phyloP scores from a whole-genome alignment of 2,797 vertebrate genomes.

The Poeciliopsis paucimaculata region DNA sequence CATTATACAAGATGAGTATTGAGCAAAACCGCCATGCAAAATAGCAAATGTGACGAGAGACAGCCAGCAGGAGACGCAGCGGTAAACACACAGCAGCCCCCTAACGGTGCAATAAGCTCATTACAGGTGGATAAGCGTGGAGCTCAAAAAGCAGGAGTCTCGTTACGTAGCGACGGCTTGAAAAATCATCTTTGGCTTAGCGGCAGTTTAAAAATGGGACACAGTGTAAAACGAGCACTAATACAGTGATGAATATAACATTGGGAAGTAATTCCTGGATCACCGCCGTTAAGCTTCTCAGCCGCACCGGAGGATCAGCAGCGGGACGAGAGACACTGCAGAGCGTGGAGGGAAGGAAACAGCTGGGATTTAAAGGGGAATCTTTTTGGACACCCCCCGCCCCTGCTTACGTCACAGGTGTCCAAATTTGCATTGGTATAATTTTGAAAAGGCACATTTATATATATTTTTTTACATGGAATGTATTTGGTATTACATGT shows the following conservation, averaged over 20 bases:
- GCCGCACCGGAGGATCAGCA: constrained; percentile 19
- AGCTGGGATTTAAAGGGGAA: constrained; percentile 7
- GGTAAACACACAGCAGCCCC: constrained; percentile 39
- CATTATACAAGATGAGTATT: constrained; percentile 11
- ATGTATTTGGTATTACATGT: not conserved
- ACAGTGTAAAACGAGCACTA: not conserved
- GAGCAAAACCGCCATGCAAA: not conserved
- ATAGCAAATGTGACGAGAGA: not conserved
- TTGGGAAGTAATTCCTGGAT: constrained; percentile 21
- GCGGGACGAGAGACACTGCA: constrained; percentile 3
- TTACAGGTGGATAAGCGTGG: constrained; percentile 24
- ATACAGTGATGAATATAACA: constrained; percentile 5
- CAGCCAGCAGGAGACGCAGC: constrained; percentile 4
- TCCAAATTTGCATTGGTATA: not conserved
- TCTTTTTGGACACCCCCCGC: not conserved
- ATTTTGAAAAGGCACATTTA: not conserved
- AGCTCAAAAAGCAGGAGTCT: not conserved
- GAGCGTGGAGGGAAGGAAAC: constrained; percentile 5
- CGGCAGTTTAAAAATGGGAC: not conserved
- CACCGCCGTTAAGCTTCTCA: constrained; percentile 23
- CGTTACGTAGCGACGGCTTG: not conserved
- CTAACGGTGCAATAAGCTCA: constrained; percentile 45
- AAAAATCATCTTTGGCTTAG: constrained; percentile 16
- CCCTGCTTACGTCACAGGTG: not conserved
- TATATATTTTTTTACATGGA: not conserved